Base-by-base conservation (phyloP, 2,888 invertebrate species). In the Luffia ferchaultella region DNA sequence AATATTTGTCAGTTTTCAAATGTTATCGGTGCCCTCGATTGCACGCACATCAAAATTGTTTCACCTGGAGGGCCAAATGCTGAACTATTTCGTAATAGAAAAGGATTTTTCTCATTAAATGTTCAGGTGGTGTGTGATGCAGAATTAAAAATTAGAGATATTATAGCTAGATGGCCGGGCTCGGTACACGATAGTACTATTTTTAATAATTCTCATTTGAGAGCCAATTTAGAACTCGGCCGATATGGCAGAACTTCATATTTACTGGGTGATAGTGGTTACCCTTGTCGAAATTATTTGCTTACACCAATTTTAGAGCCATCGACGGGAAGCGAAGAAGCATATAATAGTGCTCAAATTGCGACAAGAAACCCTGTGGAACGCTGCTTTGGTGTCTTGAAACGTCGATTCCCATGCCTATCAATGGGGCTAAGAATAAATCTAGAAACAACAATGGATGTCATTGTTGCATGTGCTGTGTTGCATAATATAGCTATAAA, bases 401-500 rank as follows among this genome's bases (percentile, higher is more conserved):
- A 49, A 49, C 43, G 44, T 19, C 43, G 43, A 20, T 49, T 49
- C 20, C 49, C 49, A 16, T 49, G 49, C 16, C 41, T 49, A 43
- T 16, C n/a, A 1, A 42, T 16, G 16, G 18, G 20, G 7, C 30
- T 44, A 15, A 18, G 20, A 15, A 2, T 18, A 12, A 44, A 19
- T 20, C 44, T 49, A 49, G 20, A 43, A 43, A 49, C 46, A 20
- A 46, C 46, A 46, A 20, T 20, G 7, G 7, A 19, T 20, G n/a
- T 46, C 9, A 43, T 9, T 9, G 16, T 43, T 9, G 7, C 9
- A n/a, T 12, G 9, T 43, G 43, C 43, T n/a, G 16, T 43, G 5
- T 43, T 43, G 16, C 16, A 43, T 16, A 43, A 43, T 43, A 16
- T 43, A 53, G 56, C 58, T 12, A 30, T 52, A 16, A 49, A 53